A percentile compares a stretch with the other conserved stretches of the same genome.
Evolutionary conservation across 2,113 vertebrate genomes (phyloP).

Genomic region (Phocoena sinus): DNA sequence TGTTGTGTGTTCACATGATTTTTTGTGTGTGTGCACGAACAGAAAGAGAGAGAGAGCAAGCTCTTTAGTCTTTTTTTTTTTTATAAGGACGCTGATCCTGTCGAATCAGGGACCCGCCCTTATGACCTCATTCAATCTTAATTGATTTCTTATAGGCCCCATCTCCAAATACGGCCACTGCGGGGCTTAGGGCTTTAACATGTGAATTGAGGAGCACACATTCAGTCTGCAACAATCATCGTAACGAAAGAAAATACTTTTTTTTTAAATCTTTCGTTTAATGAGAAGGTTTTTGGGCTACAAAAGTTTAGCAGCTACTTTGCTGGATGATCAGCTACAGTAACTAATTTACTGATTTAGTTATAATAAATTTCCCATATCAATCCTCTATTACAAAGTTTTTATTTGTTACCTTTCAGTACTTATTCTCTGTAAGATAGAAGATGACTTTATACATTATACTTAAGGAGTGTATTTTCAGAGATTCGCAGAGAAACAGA

Average conservation of each 20-base stretch:
- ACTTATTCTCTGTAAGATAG: neutral
- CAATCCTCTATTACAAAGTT: neutral
- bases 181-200: neutral
- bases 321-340: neutral
- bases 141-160: neutral
- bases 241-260: neutral
- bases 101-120: neutral
- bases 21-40: neutral
- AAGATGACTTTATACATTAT: neutral
- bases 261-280: neutral
- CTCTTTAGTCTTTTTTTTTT: neutral
- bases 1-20: neutral
- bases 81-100: neutral
- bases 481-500: neutral
- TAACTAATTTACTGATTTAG: neutral
- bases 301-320: neutral
- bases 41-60: neutral
- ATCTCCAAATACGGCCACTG: neutral
- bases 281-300: neutral
- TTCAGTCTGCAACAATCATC: neutral
- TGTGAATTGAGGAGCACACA: neutral
- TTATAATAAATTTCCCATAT: neutral
- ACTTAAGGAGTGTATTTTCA: neutral
- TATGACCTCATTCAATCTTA: neutral
- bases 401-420: neutral